Conservation (phyloP, 2,113 vertebrate species). For the Aspidoscelis tigris region DNA sequence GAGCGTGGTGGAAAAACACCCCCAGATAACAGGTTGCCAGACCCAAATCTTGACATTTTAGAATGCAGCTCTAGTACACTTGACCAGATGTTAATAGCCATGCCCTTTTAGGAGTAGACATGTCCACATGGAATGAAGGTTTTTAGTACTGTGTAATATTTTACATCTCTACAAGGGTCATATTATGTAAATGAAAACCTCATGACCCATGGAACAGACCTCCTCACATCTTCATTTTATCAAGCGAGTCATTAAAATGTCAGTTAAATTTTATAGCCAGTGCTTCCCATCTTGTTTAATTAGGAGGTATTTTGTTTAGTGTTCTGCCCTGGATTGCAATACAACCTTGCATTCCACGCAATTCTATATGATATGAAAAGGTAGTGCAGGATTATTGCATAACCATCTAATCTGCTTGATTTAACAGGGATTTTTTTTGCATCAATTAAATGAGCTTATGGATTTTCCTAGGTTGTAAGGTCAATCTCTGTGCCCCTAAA, state of each 20-base stretch:
- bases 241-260: conserved; percentile 13
- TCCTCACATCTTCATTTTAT: background rate
- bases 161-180: background rate
- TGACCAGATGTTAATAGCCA: background rate
- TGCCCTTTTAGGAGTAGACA: background rate
- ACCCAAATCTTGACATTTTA: background rate
- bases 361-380: conserved; percentile 5
- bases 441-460: conserved; percentile 38
- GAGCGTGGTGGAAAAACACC: too few relatives aligned
- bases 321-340: background rate
- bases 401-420: conserved; percentile 43
- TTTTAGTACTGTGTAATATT: background rate
- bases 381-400: conserved; percentile 15
- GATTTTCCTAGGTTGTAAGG: conserved; percentile 29
- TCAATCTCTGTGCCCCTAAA: background rate
- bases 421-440: conserved; percentile 19
- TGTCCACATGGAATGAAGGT: background rate
- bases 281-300: background rate
- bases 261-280: conserved; percentile 14
- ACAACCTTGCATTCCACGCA: background rate
- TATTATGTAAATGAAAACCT: conserved; percentile 4
- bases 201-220: background rate
- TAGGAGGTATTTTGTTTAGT: conserved; percentile 1
- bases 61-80: background rate
- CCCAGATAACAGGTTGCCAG: too few relatives aligned